These are phyloP conservation scores for Ormyrus thymus DNA, from an alignment of 2,888 invertebrate species.

Conservation along the genomic window DNA sequence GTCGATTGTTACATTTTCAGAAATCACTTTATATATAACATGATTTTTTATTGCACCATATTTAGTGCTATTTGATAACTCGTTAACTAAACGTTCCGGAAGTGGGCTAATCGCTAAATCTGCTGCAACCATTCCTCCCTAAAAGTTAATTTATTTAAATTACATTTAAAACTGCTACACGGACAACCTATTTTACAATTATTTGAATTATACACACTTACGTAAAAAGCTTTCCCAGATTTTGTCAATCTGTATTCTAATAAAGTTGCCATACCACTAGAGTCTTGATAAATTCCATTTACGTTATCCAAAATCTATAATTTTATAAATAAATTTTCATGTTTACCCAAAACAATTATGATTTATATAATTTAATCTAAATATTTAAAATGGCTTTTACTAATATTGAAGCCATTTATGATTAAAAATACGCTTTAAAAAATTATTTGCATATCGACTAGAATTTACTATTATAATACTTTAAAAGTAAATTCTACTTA, in stretches of 20 bases:
- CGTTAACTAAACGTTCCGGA: slow-evolving; percentile 41
- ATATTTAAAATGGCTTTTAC: too few relatives aligned
- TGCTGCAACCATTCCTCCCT: slow-evolving; percentile 44
- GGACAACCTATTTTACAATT: background rate
- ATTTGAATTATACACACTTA: slow-evolving; percentile 12
- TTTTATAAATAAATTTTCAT: background rate
- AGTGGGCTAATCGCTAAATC: slow-evolving; percentile 53
- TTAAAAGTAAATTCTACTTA: too few relatives aligned
- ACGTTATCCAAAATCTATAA: slow-evolving; percentile 42
- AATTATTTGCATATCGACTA: too few relatives aligned
- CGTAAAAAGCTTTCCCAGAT: slow-evolving; percentile 32
- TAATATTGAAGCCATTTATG: too few relatives aligned
- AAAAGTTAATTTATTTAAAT: background rate
- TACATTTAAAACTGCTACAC: background rate
- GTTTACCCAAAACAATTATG: too few relatives aligned
- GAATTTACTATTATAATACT: too few relatives aligned
- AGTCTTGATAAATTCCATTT: slow-evolving; percentile 52
- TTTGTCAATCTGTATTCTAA: slow-evolving; percentile 33
- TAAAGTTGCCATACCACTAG: slow-evolving; percentile 45
- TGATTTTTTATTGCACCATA: slow-evolving; percentile 37
- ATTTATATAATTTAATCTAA: too few relatives aligned
- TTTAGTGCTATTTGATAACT: slow-evolving; percentile 31
- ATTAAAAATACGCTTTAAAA: too few relatives aligned
- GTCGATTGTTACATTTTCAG: slow-evolving; percentile 18
- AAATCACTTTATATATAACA: slow-evolving; percentile 44